Base-by-base conservation (phyloP, 2,797 vertebrate species). In the Sebastes nivosus region DNA sequence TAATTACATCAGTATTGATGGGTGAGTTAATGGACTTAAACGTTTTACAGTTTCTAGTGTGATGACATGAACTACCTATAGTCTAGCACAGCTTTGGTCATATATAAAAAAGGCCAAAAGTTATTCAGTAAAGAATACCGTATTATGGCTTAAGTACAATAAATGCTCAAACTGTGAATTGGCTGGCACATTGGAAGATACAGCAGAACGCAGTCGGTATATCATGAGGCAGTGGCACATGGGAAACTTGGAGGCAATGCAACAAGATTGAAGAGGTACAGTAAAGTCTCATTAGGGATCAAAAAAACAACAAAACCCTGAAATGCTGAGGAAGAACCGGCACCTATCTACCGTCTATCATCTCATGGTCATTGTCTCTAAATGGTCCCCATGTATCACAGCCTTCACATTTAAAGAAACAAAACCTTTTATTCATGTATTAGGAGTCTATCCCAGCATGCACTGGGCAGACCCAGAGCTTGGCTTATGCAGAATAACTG, bases 161-260 rank as follows among this genome's bases (percentile, higher is more conserved):
- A 64, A 72, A 64, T 34, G 59, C 16, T 90, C 65, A 36, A n/a
- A 57, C 42, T 50, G 70, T 77, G 69, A 65, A 77, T 1, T 34
- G 13, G 42, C 79, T 77, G 75, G 30, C 65, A 82, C 63, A 5
- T 42, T 54, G 50, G 32, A 38, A 72, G 77, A 83, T 87, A 67
- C 94, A 93, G 92, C 93, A 94, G 88, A 92, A 94, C 1, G n/a
- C n/a, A 50, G 58, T 25, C 4, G 2, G 11, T 18, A 30, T 16
- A 24, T 81, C 25, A 20, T 12, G 7, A 75, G 50, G 72, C 25
- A 22, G 67, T 20, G 54, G 63, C 36, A 70, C 27, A 50, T 11
- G 67, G 63, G 59, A 30, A 71, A 58, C 16, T 54, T 3, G 34
- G 52, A 77, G 36, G 52, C n/a, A 68, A 61, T 4, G 24, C 27